phyloP scores from a whole-genome alignment of 2,888 invertebrate species.

The Branchellion lobata region DNA sequence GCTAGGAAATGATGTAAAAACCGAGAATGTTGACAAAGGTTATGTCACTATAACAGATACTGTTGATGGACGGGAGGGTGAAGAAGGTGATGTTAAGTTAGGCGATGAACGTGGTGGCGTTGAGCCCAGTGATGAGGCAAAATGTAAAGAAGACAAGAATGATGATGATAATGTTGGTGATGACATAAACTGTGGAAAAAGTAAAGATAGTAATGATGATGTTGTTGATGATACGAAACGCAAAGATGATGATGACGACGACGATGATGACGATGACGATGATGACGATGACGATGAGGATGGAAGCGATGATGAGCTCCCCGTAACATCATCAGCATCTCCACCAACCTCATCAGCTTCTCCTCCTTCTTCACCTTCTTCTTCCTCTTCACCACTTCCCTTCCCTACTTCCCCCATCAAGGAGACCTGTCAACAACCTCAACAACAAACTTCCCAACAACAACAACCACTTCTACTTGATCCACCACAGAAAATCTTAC shows the following conservation, averaged over 20 bases:
- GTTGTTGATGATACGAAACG: not conserved
- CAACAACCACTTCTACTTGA: not conserved
- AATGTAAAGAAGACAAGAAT: not conserved
- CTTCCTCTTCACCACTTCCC: not conserved
- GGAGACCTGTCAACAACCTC: not conserved
- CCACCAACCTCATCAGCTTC: constrained; percentile 12
- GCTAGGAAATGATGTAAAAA: no score
- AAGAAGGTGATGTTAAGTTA: no score
- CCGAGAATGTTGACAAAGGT: no score
- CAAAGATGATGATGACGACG: not conserved
- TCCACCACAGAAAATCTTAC: not conserved
- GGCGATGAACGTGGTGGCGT: no score
- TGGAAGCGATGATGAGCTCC: no score
- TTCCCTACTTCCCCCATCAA: not conserved
- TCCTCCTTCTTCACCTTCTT: not conserved
- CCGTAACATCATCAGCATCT: no score
- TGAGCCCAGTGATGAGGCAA: no score
- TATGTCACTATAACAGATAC: no score
- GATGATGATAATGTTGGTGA: not conserved
- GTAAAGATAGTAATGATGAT: not conserved
- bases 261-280: not conserved
- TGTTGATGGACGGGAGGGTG: no score
- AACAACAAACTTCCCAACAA: not conserved
- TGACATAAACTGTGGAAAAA: not conserved
- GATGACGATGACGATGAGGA: no score